Percentiles rank a stretch among this genome's conserved stretches.
phyloP scores from a whole-genome alignment of 2,113 vertebrate species.

The Ptyas mucosa region DNA sequence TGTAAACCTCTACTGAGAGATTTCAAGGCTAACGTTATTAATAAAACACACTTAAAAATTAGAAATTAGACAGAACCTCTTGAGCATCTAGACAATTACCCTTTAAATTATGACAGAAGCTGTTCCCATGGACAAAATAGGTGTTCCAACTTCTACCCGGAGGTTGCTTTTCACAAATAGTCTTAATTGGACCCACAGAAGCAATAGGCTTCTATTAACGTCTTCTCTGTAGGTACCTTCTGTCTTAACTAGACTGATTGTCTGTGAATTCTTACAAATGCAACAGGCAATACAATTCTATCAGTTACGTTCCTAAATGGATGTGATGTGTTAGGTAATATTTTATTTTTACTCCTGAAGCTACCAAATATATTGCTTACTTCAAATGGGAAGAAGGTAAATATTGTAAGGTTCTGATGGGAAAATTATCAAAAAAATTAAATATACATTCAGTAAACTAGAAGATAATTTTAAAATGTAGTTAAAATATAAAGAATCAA shows the following conservation, averaged over 20 bases:
- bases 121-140: constrained; percentile 33
- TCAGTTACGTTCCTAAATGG: constrained; percentile 31
- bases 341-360: background rate
- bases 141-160: background rate
- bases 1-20: constrained; percentile 38
- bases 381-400: background rate
- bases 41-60: constrained; percentile 33
- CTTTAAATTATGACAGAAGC: constrained; percentile 1
- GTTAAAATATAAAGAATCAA: background rate
- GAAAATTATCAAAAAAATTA: background rate
- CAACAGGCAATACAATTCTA: constrained; percentile 33
- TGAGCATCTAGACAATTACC: background rate
- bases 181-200: constrained; percentile 63
- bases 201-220: constrained; percentile 52
- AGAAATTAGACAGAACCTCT: background rate
- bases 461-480: constrained; percentile 3
- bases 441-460: background rate
- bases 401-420: rapidly evolving
- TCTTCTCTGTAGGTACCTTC: constrained; percentile 48
- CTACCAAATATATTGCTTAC: background rate
- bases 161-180: constrained; percentile 48
- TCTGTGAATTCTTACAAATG: constrained; percentile 39
- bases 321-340: background rate
- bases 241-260: constrained; percentile 39
- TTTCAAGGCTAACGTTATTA: constrained; percentile 31